Percentiles rank a stretch among this genome's conserved stretches.
Evolutionary conservation across 2,113 vertebrate species (phyloP).

Genomic region (Meleagris gallopavo): DNA sequence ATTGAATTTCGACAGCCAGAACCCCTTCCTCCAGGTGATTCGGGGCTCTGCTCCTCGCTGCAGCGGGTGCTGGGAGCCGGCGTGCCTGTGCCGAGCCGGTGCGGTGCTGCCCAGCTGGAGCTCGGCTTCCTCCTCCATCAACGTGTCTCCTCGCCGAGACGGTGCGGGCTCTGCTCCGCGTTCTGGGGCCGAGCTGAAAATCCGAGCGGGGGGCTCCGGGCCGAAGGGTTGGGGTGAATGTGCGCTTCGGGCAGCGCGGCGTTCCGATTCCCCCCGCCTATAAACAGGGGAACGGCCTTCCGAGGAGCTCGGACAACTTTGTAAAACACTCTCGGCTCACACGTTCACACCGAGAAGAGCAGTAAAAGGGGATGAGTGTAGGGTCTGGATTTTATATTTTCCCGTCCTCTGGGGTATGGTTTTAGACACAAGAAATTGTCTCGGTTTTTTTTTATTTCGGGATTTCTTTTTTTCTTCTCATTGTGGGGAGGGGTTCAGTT

Average conservation of each 20-base stretch:
- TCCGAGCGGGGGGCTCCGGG: neutral
- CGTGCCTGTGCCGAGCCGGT: neutral
- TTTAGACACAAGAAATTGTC: slow-evolving; percentile 34
- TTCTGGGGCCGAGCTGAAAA: neutral
- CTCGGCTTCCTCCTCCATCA: neutral
- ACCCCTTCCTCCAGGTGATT: slow-evolving; percentile 17
- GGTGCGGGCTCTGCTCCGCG: neutral
- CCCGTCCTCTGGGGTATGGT: slow-evolving; percentile 59
- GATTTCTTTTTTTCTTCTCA: neutral
- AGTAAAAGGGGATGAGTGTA: slow-evolving; percentile 59
- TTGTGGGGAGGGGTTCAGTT: slow-evolving; percentile 15
- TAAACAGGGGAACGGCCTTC: slow-evolving; percentile 62
- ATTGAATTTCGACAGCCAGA: slow-evolving; percentile 15
- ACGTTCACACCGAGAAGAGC: slow-evolving; percentile 61
- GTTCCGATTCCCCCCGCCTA: slow-evolving; percentile 10
- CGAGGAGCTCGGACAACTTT: slow-evolving; percentile 62
- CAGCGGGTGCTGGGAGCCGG: neutral
- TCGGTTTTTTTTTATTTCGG: neutral
- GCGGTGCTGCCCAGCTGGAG: neutral
- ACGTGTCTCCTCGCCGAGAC: neutral
- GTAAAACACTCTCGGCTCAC: slow-evolving; percentile 62
- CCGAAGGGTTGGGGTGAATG: neutral
- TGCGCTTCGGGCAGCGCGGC: neutral
- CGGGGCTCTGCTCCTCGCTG: neutral
- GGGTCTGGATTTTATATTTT: slow-evolving; percentile 65